Percentiles rank a stretch among this genome's conserved stretches.
phyloP scores from a whole-genome alignment of 2,113 vertebrate genomes.

The Pelodiscus sinensis region DNA sequence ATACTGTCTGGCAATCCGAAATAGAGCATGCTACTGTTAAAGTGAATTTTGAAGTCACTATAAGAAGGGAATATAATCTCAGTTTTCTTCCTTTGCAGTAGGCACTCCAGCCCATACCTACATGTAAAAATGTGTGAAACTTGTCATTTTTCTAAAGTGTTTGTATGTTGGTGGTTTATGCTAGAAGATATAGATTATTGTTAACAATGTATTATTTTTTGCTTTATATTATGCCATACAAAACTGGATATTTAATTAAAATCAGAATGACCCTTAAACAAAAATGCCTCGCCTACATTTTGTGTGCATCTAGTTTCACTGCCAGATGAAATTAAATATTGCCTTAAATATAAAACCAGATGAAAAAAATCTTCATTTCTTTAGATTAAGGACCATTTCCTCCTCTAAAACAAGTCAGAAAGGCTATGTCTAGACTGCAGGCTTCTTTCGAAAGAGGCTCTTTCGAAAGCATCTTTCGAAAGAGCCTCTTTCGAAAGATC shows the following conservation, averaged over 20 bases:
- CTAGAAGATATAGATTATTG: conserved; percentile 42
- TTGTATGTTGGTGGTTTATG: conserved; percentile 59
- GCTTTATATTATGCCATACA: conserved; percentile 54
- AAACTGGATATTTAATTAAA: conserved; percentile 71
- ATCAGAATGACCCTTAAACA: conserved; percentile 43
- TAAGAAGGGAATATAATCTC: neutral
- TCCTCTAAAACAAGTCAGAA: neutral
- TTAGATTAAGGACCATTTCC: neutral
- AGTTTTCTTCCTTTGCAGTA: neutral
- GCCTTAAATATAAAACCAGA: neutral
- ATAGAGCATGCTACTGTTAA: conserved; percentile 19
- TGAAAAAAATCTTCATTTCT: neutral
- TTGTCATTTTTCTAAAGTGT: conserved; percentile 48
- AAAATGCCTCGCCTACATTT: neutral
- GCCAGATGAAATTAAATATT: no score
- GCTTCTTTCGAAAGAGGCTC: no score
- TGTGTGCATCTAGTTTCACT: neutral
- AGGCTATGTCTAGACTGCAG: no score
- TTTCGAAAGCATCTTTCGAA: no score
- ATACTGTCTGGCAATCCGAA: conserved; percentile 17
- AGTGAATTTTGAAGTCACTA: neutral
- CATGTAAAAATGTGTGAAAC: conserved; percentile 32
- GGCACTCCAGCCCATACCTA: neutral
- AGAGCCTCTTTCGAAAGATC: no score
- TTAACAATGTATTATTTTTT: conserved; percentile 19